phyloP scores from a whole-genome alignment of 2,888 invertebrate species.

The Drosophila bunnanda region DNA sequence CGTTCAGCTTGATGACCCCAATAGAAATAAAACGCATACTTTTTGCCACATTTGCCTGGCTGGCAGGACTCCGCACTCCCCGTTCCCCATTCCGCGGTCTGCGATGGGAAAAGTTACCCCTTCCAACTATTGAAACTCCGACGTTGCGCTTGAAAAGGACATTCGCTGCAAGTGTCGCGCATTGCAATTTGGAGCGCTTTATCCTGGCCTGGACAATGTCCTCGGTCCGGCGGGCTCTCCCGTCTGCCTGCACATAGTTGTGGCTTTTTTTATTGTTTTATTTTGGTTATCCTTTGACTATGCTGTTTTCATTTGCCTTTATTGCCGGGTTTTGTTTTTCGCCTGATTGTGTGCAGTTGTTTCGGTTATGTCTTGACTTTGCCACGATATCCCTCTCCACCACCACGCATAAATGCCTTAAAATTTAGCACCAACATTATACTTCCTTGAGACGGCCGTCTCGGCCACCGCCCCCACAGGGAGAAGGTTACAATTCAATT shows the following conservation, averaged over 20 bases:
- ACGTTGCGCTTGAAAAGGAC: conserved; percentile 58
- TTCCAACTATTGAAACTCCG: conserved; percentile 44
- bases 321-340: conserved; percentile 36
- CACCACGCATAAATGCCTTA: conserved; percentile 45
- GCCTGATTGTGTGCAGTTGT: conserved; percentile 63
- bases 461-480: background rate
- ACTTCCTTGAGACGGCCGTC: conserved; percentile 1
- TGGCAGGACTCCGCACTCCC: background rate
- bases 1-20: conserved; percentile 71
- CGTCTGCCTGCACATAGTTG: conserved; percentile 38
- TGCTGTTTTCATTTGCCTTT: conserved; percentile 64
- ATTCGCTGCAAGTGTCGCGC: conserved; percentile 73
- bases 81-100: background rate
- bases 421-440: conserved; percentile 54
- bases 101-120: background rate
- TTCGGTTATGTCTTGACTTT: conserved; percentile 45
- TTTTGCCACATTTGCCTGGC: conserved; percentile 49
- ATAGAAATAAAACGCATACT: conserved; percentile 75
- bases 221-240: background rate
- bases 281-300: conserved; percentile 68
- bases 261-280: conserved; percentile 63
- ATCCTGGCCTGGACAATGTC: conserved; percentile 45
- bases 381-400: background rate
- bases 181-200: conserved; percentile 57
- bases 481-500: conserved; percentile 61